Evolutionary conservation across 2,113 vertebrate genomes (phyloP).

Genomic region (Cyprinodon tularosa): DNA sequence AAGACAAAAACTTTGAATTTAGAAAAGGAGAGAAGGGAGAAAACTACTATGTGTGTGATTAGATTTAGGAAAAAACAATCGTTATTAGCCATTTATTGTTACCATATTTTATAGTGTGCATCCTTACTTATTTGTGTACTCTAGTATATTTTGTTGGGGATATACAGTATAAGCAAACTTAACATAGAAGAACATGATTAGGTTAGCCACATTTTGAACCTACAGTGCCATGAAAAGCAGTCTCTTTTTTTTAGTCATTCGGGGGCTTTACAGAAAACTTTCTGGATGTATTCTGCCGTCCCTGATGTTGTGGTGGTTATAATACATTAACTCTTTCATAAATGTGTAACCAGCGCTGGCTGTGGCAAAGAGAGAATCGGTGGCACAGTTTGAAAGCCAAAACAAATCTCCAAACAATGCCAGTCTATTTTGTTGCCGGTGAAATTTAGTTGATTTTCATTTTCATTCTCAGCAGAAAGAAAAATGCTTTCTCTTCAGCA

Average conservation of each 20-base stretch:
- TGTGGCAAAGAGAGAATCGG: constrained; percentile 11
- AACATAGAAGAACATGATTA: constrained; percentile 1
- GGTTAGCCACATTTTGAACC: constrained; percentile 8
- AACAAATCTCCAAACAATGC: constrained; percentile 7
- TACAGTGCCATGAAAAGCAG: not conserved
- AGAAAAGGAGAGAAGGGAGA: too few relatives aligned
- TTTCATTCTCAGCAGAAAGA: not conserved
- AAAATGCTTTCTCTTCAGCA: constrained; percentile 1
- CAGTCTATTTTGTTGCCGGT: not conserved
- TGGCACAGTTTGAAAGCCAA: not conserved
- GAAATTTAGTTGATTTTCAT: constrained; percentile 22
- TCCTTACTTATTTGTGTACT: too few relatives aligned
- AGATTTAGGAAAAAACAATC: too few relatives aligned
- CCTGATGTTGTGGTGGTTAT: not conserved
- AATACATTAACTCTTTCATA: constrained; percentile 38
- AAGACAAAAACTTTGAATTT: too few relatives aligned
- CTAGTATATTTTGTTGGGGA: too few relatives aligned
- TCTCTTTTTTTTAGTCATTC: not conserved
- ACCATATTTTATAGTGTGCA: too few relatives aligned
- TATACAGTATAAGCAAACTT: too few relatives aligned
- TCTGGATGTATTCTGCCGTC: constrained; percentile 7
- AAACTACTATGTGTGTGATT: too few relatives aligned
- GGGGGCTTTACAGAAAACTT: not conserved
- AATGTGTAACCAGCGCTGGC: constrained; percentile 9
- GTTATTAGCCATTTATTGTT: too few relatives aligned